Evolutionary conservation across 2,888 invertebrate genomes (phyloP).

Genomic region (Caenorhabditis uteleia): DNA sequence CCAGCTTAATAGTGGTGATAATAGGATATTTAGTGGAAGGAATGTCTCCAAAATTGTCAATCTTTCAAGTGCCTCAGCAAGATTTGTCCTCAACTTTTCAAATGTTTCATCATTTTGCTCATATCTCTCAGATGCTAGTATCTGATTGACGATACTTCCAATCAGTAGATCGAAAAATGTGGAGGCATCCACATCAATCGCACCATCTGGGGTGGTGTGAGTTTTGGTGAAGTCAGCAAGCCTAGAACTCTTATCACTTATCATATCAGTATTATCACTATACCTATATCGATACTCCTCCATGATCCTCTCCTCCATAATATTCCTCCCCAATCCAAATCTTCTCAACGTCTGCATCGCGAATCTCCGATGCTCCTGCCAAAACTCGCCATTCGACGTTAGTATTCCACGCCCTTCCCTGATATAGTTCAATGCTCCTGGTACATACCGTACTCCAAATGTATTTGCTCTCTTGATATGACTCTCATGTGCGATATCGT

Average conservation of each 20-base stretch:
- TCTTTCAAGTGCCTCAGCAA: conserved; percentile 20
- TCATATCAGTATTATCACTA: conserved; percentile 4
- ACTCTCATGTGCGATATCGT: conserved; percentile 38
- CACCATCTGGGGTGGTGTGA: conserved; percentile 5
- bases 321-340: conserved; percentile 43
- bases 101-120: conserved; percentile 29
- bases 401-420: conserved; percentile 30
- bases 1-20: conserved; percentile 18
- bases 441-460: conserved; percentile 11
- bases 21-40: conserved; percentile 12
- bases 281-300: conserved; percentile 36
- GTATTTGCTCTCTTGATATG: conserved; percentile 14
- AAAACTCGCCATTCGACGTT: conserved; percentile 29
- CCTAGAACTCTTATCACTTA: too few species aligned
- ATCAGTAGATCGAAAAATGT: conserved; percentile 40
- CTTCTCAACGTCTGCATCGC: conserved; percentile 44
- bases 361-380: conserved; percentile 42
- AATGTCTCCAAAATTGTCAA: conserved; percentile 18
- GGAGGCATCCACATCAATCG: conserved; percentile 9
- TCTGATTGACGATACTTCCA: conserved; percentile 47
- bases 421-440: conserved; percentile 20
- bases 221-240: too few species aligned
- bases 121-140: conserved; percentile 37
- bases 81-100: conserved; percentile 18
- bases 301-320: conserved; percentile 49